Base-by-base conservation (phyloP, 1,140 invertebrate genomes). In the Meloidogyne exigua region DNA sequence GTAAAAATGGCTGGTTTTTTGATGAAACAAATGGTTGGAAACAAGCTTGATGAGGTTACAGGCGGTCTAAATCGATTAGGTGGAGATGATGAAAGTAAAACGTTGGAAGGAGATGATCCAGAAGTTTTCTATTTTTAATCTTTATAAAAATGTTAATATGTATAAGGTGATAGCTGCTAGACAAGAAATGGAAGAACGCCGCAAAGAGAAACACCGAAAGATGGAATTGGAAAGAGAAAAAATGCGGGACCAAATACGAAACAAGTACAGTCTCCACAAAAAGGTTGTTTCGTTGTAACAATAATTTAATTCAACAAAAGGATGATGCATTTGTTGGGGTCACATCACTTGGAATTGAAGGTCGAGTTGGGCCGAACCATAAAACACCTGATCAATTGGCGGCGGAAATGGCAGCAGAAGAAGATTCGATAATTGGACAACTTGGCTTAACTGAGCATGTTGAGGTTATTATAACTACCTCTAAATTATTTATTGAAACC, bases 221-320 rank as follows among this genome's bases (percentile, higher is more conserved):
- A 96, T 97, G 94, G 95, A 98, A 89, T 94, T 95, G 84, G 95
- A 98, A 89, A 90, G 95, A 81, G 95, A 98, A 89, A 95, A 94
- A 89, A 96, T 98, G 94, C 91, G 95, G 88, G 94, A 96, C 89
- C 93, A 94, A 88, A 98, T 98, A 89, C 92, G 95, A 90, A 94
- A 96, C 90, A 98, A 97, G 92, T 88, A 88, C 72, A 83, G 77
- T 23, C 84, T 87, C 28, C 78, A 85, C 32, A 86, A 87, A 77
- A 87, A 88, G 75, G 76, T 78, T 23, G 25, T 66, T 21, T 18
- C 15, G 13, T 39, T 28, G n/a, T 18, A 26, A 28, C 7, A 9
- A 9, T 5, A 9, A 9, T 5, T 26, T 9, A 21, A 39, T 67
- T 32, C 0, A 57, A 57, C 7, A 9, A n/a, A 57, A 42, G 68